phyloP scores from a whole-genome alignment of 2,797 vertebrate genomes.

The Notoglanidium macrostoma region DNA sequence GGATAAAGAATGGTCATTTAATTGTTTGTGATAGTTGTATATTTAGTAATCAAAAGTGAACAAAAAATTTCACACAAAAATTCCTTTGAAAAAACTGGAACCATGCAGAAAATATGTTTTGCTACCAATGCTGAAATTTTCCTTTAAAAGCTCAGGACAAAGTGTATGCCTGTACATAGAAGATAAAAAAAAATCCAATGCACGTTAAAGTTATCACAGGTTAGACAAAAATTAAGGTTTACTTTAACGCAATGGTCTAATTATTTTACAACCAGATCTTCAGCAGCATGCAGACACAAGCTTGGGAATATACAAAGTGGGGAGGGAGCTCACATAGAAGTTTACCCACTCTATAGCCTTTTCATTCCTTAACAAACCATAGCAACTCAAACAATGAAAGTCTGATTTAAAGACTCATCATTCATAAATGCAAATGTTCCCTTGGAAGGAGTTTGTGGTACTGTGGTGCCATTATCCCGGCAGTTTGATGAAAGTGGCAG shows the following conservation, averaged over 20 bases:
- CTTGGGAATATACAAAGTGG: not conserved
- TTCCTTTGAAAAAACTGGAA: not conserved
- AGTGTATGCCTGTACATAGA: not conserved
- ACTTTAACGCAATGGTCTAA: not conserved
- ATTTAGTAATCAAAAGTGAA: not conserved
- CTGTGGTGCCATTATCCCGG: slow-evolving; percentile 16
- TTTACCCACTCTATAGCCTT: not conserved
- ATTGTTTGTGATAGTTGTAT: not conserved
- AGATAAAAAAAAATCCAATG: not conserved
- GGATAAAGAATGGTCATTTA: slow-evolving; percentile 1
- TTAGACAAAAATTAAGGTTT: not conserved
- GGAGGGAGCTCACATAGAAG: not conserved
- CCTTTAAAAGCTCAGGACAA: not conserved
- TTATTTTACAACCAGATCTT: not conserved
- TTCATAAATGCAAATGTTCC: slow-evolving; percentile 18
- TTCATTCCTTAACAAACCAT: not conserved
- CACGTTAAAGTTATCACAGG: not conserved
- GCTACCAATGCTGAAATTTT: not conserved
- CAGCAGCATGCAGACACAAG: not conserved
- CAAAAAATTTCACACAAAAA: too few species aligned
- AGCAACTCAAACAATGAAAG: slow-evolving; percentile 22
- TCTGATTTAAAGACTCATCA: slow-evolving; percentile 46
- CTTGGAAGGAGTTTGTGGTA: slow-evolving; percentile 9
- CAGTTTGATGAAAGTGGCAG: slow-evolving; percentile 50
- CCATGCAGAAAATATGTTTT: not conserved